Conservation (phyloP, 1,140 invertebrate species). For the Plutomurus gul region DNA sequence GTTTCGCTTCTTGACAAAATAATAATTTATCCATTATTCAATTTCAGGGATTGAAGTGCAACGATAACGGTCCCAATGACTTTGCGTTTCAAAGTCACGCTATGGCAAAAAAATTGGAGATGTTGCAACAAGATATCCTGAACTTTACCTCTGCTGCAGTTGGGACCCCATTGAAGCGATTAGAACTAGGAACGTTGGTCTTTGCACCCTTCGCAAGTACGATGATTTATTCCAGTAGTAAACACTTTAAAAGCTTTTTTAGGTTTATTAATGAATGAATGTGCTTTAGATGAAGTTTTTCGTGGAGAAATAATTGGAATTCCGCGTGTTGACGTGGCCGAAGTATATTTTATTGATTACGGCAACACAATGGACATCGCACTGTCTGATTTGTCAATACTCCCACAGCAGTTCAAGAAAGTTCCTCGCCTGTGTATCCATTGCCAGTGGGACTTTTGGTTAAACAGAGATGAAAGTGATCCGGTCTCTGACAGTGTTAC, state of each 20-base stretch:
- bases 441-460: conserved; percentile 22
- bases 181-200: not conserved
- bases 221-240: not conserved
- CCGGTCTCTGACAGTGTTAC: not conserved
- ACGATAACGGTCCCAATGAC: not conserved
- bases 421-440: conserved; percentile 3
- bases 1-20: not conserved
- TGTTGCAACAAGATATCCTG: not conserved
- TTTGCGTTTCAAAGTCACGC: not conserved
- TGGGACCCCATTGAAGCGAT: not conserved
- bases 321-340: not conserved
- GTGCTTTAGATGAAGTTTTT: not conserved
- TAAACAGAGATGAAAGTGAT: not conserved
- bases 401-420: not conserved
- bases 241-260: not conserved
- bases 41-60: not conserved
- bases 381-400: not conserved
- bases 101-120: not conserved
- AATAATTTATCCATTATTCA: not conserved
- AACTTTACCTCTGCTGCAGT: not conserved
- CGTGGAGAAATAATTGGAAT: conserved; percentile 1
- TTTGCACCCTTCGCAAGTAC: not conserved
- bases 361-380: not conserved
- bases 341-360: not conserved
- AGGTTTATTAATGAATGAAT: not conserved